Base-by-base conservation (phyloP, 2,113 vertebrate genomes). In the Petroica traversi region DNA sequence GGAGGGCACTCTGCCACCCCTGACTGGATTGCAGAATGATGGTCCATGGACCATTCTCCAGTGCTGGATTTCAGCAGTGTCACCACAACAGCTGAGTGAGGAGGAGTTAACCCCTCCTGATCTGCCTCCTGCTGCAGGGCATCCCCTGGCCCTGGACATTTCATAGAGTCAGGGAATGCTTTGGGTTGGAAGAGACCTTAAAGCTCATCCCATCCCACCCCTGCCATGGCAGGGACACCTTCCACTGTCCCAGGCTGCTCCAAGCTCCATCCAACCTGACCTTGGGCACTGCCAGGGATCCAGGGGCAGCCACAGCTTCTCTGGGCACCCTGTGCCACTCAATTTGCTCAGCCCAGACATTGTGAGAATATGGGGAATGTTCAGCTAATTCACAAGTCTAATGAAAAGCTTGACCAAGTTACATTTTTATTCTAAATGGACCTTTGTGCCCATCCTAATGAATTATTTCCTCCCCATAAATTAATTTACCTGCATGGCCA, bases 251-350 rank as follows among this genome's bases (percentile, higher is more conserved):
- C 54, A 74, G 78, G 17, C 0, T 54, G n/a, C 46, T 75, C 46
- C 46, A 38, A 38, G 45, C 52, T 19, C 33, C 0, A 0, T n/a
- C 68, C 68, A 75, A 0, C 69, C 29, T 61, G 54, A 38, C 54
- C 34, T 54, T 15, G 54, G 40, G 3, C 87, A 48, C 0, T 54
- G 1, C 54, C 25, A 48, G 0, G 38, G 46, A 34, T 74, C n/a
- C n/a, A n/a, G n/a, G n/a, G n/a, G 38, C 86, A 89, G 61, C n/a
- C 61, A 15, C 86, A 89, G 78, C 46, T 61, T 6, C 78, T 54
- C n/a, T 82, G 77, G n/a, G 40, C 38, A 68, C 0, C 24, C 29
- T 75, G 17, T 52, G 3, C 17, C 59, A 45, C 17, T 68, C 46
- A 23, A 4, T 25, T 36, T 24, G 15, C 75, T 82, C 45, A 49